A percentile compares a stretch with the other conserved stretches of the same genome.
Conservation (phyloP, 2,113 vertebrate genomes). For the Motacilla tschutschensis region DNA sequence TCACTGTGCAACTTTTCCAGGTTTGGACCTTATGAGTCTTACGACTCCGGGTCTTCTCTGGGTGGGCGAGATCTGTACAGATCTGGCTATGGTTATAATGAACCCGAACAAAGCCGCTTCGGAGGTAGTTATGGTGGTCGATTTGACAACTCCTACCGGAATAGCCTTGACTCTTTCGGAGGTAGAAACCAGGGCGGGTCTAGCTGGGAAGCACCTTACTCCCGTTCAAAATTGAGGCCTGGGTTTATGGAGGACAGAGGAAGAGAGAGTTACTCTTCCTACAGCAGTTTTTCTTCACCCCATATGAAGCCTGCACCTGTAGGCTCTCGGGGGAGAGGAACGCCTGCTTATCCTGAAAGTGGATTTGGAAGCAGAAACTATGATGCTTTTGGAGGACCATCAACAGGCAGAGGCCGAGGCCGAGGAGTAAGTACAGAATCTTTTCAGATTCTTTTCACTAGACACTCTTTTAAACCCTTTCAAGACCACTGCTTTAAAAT, state of each 20-base stretch:
- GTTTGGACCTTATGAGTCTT: constrained; percentile 90
- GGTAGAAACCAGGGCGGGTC: constrained; percentile 87
- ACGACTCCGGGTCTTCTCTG: constrained; percentile 86
- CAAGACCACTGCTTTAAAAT: constrained; percentile 80
- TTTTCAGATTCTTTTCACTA: constrained; percentile 89
- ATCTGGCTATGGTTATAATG: constrained; percentile 90
- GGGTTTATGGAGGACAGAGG: constrained; percentile 88
- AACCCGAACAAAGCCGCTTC: constrained; percentile 88
- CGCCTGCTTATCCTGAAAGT: constrained; percentile 86
- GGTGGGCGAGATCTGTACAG: constrained; percentile 88
- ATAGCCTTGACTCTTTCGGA: constrained; percentile 89
- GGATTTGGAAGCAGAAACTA: constrained; percentile 87
- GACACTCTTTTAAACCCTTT: constrained; percentile 86
- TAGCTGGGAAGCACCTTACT: constrained; percentile 86
- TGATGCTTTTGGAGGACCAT: constrained; percentile 88
- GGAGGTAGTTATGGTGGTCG: constrained; percentile 88
- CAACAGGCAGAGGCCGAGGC: constrained; percentile 87
- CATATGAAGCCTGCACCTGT: constrained; percentile 86
- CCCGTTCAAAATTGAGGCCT: constrained; percentile 86
- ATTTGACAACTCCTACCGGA: constrained; percentile 86
- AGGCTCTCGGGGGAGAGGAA: constrained; percentile 90
- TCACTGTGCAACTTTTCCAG: constrained; percentile 89
- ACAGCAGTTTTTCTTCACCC: constrained; percentile 86
- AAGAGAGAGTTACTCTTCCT: constrained; percentile 88
- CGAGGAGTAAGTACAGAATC: constrained; percentile 91